Percentiles rank a stretch among this genome's conserved stretches.
Evolutionary conservation across 1,140 invertebrate species (phyloP).

Genomic region (Luehdorfia chinensis): DNA sequence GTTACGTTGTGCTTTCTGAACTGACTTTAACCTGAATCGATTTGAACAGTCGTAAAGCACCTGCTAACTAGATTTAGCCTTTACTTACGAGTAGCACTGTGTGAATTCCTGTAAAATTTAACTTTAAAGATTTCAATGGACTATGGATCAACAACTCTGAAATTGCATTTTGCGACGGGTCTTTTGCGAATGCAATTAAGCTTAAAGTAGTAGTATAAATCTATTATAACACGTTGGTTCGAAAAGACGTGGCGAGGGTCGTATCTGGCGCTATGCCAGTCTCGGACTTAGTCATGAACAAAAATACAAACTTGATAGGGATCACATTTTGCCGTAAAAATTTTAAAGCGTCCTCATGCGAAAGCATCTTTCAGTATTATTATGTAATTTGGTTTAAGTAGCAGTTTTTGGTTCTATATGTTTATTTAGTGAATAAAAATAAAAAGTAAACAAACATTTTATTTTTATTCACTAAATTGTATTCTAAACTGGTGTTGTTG

Average conservation of each 20-base stretch:
- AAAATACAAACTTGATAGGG: constrained; percentile 14
- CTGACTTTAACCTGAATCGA: constrained; percentile 8
- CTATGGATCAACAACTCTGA: neutral
- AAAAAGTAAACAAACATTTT: no score
- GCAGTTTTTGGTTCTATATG: no score
- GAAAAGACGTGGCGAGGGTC: constrained; percentile 7
- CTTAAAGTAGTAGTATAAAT: constrained; percentile 1
- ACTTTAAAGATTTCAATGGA: constrained; percentile 3
- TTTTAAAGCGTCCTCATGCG: neutral
- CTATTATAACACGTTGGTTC: neutral
- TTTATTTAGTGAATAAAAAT: no score
- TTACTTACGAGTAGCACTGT: no score
- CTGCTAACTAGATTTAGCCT: neutral
- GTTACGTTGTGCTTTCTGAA: constrained; percentile 7
- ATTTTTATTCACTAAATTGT: no score
- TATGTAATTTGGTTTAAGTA: no score
- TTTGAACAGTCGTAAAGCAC: neutral
- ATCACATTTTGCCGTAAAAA: constrained; percentile 4
- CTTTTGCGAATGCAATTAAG: constrained; percentile 1
- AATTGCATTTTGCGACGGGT: neutral
- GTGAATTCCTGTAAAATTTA: no score
- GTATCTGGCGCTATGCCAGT: constrained; percentile 9
- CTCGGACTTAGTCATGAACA: constrained; percentile 9
- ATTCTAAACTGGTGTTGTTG: no score
- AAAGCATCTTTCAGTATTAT: no score